A percentile compares a stretch with the other conserved stretches of the same genome.
phyloP scores from a whole-genome alignment of 2,797 vertebrate genomes.

The Holocentrus rufus region DNA sequence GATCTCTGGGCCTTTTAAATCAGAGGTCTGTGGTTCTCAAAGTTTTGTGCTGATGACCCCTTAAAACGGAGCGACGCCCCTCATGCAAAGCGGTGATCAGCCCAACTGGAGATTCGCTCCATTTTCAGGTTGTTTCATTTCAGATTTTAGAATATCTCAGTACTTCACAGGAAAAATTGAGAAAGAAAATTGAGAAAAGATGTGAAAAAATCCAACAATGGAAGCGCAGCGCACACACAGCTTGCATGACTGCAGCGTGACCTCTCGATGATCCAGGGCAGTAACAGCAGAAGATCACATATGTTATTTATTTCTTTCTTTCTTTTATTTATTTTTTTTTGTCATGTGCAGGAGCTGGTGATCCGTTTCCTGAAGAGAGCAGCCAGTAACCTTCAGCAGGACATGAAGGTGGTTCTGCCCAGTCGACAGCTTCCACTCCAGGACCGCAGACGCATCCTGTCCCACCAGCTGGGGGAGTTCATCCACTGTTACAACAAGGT shows the following conservation, averaged over 20 bases:
- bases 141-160: not conserved
- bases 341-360: conserved; percentile 88
- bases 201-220: not conserved
- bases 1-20: conserved; percentile 18
- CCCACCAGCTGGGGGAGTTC: conserved; percentile 91
- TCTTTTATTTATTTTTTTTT: too few species aligned
- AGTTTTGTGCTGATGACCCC: too few species aligned
- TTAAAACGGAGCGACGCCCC: too few species aligned
- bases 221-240: conserved; percentile 17
- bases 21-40: not conserved
- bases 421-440: conserved; percentile 83
- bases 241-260: not conserved
- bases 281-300: conserved; percentile 23
- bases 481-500: conserved; percentile 92
- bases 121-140: too few species aligned
- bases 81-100: too few species aligned
- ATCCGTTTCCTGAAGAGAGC: conserved; percentile 92
- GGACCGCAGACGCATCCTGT: conserved; percentile 89
- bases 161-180: too few species aligned
- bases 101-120: too few species aligned
- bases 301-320: not conserved
- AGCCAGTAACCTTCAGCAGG: conserved; percentile 89
- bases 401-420: conserved; percentile 86
- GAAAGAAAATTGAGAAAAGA: too few species aligned
- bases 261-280: conserved; percentile 35